Conservation (phyloP, 1,140 invertebrate species). For the Rhizoglyphus robini region DNA sequence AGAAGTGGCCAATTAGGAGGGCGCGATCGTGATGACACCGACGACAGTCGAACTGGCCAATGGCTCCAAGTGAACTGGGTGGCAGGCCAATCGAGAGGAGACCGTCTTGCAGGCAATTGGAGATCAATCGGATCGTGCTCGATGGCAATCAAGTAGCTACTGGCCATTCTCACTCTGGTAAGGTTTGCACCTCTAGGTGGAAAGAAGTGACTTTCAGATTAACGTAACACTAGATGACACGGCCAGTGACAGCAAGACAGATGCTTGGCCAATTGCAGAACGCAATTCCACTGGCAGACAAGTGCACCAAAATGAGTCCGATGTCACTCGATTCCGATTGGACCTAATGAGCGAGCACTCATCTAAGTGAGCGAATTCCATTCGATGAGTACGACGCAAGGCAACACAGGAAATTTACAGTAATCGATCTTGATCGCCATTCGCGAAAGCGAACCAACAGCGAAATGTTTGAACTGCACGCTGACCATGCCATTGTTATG, state of each 20-base stretch:
- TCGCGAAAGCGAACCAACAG: too few species aligned
- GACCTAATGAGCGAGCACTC: neutral
- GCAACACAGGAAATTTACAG: neutral
- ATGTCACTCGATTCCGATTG: neutral
- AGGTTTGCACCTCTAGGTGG: neutral
- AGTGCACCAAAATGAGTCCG: neutral
- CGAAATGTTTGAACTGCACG: too few species aligned
- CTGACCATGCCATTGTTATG: too few species aligned
- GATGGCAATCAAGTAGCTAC: too few species aligned
- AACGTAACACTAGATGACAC: neutral
- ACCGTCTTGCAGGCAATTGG: too few species aligned
- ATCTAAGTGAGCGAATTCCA: neutral
- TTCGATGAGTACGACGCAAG: neutral
- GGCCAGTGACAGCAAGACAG: neutral
- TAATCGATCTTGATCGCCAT: constrained; percentile 10
- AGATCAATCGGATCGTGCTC: too few species aligned
- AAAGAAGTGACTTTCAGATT: neutral
- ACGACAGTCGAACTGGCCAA: too few species aligned
- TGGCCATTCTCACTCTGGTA: too few species aligned
- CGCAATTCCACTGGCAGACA: neutral
- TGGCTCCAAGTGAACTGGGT: too few species aligned
- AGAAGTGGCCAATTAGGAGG: constrained; percentile 12
- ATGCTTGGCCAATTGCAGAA: neutral
- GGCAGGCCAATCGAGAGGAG: too few species aligned
- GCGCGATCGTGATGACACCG: constrained; percentile 3